A percentile compares a stretch with the other conserved stretches of the same genome.
phyloP scores from a whole-genome alignment of 2,113 vertebrate genomes.

The Semicossyphus pulcher region DNA sequence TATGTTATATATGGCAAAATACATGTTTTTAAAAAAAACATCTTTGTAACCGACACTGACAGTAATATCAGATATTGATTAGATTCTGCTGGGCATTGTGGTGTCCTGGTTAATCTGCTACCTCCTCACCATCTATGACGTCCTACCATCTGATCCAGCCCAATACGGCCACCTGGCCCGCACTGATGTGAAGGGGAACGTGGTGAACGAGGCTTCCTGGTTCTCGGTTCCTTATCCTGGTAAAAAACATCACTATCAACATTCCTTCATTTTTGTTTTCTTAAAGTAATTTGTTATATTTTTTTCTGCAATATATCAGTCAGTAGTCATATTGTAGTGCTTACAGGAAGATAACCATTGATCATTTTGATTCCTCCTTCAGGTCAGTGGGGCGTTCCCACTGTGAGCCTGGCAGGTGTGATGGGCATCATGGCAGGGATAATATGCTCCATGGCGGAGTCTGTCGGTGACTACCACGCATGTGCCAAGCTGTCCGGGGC shows the following conservation, averaged over 20 bases:
- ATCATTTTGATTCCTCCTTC: slow-evolving; percentile 9
- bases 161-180: slow-evolving; percentile 89
- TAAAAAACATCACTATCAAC: slow-evolving; percentile 1
- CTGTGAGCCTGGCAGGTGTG: slow-evolving; percentile 90
- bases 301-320: background rate
- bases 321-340: background rate
- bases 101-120: slow-evolving; percentile 93
- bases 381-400: slow-evolving; percentile 96
- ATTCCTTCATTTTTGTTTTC: background rate
- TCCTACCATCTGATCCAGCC: slow-evolving; percentile 83
- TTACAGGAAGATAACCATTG: background rate
- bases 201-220: slow-evolving; percentile 88
- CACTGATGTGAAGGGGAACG: slow-evolving; percentile 88
- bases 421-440: slow-evolving; percentile 92
- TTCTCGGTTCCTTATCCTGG: slow-evolving; percentile 91
- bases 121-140: slow-evolving; percentile 85
- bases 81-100: slow-evolving; percentile 93
- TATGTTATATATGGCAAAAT: no score
- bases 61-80: slow-evolving; percentile 54
- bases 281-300: background rate
- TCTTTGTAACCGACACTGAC: no score
- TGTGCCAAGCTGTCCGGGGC: slow-evolving; percentile 92
- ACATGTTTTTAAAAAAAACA: no score
- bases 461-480: slow-evolving; percentile 92
- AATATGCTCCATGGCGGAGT: slow-evolving; percentile 94